Percentiles rank a stretch among this genome's conserved stretches.
Conservation (phyloP, 2,888 invertebrate species). For the Orthonychiurus folsomi region DNA sequence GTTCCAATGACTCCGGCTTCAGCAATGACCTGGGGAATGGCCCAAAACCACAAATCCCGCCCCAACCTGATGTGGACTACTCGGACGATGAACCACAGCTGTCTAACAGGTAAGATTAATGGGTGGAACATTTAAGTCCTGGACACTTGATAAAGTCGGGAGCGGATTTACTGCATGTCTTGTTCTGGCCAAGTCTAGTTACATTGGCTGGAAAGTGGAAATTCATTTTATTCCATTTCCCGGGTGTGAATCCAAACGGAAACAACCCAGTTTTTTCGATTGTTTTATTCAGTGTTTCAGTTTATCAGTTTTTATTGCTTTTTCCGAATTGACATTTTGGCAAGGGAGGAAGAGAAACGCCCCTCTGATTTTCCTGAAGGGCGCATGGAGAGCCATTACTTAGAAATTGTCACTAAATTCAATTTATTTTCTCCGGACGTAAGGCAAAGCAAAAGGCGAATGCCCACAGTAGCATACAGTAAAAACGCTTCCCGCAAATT, state of each 20-base stretch:
- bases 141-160: background rate
- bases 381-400: too few species aligned
- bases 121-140: too few species aligned
- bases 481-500: too few species aligned
- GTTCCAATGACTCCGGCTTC: slow-evolving; percentile 85
- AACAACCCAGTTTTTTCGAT: background rate
- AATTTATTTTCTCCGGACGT: too few species aligned
- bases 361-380: too few species aligned
- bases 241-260: background rate
- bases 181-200: background rate
- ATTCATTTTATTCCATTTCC: background rate
- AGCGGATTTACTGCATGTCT: background rate
- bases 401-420: too few species aligned
- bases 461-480: too few species aligned
- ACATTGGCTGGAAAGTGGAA: background rate
- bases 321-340: slow-evolving; percentile 6
- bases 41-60: slow-evolving; percentile 47
- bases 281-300: background rate
- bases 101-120: slow-evolving; percentile 28
- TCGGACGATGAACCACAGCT: slow-evolving; percentile 64
- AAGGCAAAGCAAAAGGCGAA: too few species aligned
- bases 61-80: slow-evolving; percentile 80
- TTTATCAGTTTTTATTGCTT: slow-evolving; percentile 5
- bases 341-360: too few species aligned
- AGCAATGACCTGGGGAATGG: slow-evolving; percentile 57